Conservation (phyloP, 2,797 vertebrate genomes). For the Brachyrhaphis roseni region DNA sequence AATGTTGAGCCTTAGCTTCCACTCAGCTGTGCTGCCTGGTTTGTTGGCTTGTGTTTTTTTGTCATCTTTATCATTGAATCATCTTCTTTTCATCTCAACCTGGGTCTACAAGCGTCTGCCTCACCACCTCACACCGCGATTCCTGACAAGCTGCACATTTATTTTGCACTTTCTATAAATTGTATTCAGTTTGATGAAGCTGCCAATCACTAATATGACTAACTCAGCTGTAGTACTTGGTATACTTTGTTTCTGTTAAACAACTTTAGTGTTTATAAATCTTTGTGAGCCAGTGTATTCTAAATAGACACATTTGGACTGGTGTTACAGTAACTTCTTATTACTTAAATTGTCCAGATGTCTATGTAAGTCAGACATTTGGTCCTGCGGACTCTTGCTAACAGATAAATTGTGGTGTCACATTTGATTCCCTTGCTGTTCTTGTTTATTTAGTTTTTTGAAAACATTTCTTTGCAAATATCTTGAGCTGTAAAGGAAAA, state of each 20-base stretch:
- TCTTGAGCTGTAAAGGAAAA: not conserved
- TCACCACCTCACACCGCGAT: no score
- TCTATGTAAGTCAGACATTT: not conserved
- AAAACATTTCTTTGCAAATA: not conserved
- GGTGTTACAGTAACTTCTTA: not conserved
- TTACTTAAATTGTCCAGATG: not conserved
- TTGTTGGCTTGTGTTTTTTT: no score
- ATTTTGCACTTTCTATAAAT: not conserved
- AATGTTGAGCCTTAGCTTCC: no score
- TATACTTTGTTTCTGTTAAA: not conserved
- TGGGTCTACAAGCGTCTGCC: no score
- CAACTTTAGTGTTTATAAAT: not conserved
- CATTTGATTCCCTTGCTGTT: not conserved
- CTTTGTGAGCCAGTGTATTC: not conserved
- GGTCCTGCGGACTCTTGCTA: not conserved
- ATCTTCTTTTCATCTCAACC: no score
- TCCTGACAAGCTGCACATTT: not conserved
- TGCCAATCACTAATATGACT: not conserved
- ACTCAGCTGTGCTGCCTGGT: no score
- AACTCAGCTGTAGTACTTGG: not conserved
- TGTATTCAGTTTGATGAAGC: not conserved
- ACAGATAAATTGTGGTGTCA: not conserved
- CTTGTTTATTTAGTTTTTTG: not conserved
- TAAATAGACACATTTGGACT: not conserved
- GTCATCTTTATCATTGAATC: no score